Conservation (phyloP, 92 coral and sea anemone species). For the Diadumene lineata region DNA sequence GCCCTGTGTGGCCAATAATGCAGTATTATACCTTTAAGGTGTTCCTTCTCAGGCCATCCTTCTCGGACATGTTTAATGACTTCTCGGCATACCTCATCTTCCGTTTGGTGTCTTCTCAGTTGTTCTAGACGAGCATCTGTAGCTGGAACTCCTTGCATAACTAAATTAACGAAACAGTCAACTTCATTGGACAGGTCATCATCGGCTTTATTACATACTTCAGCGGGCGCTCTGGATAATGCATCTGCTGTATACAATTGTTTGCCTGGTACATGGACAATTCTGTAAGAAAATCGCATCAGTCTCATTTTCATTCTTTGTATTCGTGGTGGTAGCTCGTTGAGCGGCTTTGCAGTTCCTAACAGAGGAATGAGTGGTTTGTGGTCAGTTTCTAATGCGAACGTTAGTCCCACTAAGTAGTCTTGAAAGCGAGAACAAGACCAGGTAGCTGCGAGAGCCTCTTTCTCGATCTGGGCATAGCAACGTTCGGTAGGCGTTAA, state of each 20-base stretch:
- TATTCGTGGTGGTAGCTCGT: conserved; percentile 27
- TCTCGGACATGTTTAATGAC: conserved; percentile 8
- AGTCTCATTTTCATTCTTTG: conserved; percentile 35
- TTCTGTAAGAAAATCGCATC: conserved; percentile 22
- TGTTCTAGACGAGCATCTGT: conserved; percentile 23
- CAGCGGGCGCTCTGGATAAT: conserved; percentile 24
- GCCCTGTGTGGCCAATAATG: conserved; percentile 16
- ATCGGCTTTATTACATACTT: conserved; percentile 5
- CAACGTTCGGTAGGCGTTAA: conserved; percentile 12
- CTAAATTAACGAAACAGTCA: conserved; percentile 18
- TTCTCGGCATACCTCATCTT: conserved; percentile 32
- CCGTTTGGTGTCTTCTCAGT: conserved; percentile 8
- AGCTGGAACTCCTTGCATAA: conserved; percentile 28
- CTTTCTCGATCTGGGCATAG: conserved; percentile 39
- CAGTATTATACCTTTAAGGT: conserved; percentile 18
- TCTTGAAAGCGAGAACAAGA: conserved; percentile 34
- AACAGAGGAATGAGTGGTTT: conserved; percentile 35
- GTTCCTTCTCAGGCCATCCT: conserved; percentile 31
- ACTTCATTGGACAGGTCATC: conserved; percentile 14
- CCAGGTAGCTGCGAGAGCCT: conserved; percentile 33
- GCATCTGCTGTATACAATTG: conserved; percentile 46
- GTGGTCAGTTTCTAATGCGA: conserved; percentile 32
- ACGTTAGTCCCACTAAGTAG: conserved; percentile 23
- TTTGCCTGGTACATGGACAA: conserved; percentile 38
- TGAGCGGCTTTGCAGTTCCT: conserved; percentile 23